phyloP scores from a whole-genome alignment of 2,888 invertebrate species.

The Opisthograptis luteolata region DNA sequence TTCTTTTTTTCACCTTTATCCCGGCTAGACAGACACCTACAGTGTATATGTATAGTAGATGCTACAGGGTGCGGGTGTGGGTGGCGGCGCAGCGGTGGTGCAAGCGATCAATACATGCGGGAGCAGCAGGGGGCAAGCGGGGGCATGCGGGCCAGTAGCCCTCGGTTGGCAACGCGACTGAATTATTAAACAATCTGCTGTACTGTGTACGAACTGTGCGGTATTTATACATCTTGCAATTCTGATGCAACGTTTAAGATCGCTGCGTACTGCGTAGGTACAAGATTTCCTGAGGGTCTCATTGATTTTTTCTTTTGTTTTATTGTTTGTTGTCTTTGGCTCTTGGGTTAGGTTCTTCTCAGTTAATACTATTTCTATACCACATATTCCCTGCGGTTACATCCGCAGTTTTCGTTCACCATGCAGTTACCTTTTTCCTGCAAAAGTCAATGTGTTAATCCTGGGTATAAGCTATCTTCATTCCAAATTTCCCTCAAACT shows the following conservation, averaged over 20 bases:
- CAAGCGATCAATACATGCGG: constrained; percentile 38
- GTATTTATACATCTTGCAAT: constrained; percentile 31
- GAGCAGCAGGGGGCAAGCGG: constrained; percentile 4
- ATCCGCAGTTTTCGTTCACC: no score
- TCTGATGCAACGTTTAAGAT: constrained; percentile 19
- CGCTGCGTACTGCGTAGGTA: neutral
- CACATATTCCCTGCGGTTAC: no score
- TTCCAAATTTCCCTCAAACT: no score
- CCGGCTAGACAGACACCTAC: neutral
- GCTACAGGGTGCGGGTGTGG: constrained; percentile 1
- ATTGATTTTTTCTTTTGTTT: no score
- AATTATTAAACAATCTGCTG: constrained; percentile 33
- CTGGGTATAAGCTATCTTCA: no score
- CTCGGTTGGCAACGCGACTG: constrained; percentile 20
- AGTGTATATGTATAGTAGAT: neutral
- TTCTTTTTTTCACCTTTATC: no score
- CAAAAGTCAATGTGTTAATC: no score
- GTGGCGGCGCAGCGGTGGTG: constrained; percentile 33
- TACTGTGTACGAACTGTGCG: no score
- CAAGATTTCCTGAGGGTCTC: neutral
- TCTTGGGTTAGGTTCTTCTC: no score
- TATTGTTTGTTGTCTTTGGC: no score
- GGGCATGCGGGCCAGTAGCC: constrained; percentile 13
- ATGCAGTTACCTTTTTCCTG: no score
- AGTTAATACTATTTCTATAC: no score